Evolutionary conservation across 2,888 invertebrate species (phyloP).

Genomic region (Ormyrus nitidulus): DNA sequence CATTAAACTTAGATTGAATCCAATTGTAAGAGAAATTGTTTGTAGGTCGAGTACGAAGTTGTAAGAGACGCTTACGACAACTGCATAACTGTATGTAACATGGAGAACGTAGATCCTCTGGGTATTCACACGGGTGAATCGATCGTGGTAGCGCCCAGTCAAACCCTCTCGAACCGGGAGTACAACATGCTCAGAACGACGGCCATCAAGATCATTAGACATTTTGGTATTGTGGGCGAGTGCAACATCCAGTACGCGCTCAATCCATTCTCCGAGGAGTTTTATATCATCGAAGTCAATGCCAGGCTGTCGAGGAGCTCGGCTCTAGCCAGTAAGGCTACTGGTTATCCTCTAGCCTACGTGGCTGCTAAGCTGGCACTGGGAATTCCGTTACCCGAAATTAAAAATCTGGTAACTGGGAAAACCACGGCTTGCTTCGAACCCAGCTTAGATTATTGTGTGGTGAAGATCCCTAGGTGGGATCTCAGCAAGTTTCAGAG

Average conservation of each 20-base stretch:
- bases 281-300: slow-evolving; percentile 96
- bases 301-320: slow-evolving; percentile 97
- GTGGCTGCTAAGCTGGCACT: slow-evolving; percentile 98
- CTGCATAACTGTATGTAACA: slow-evolving; percentile 99
- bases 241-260: slow-evolving; percentile 99
- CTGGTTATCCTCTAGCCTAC: slow-evolving; percentile 98
- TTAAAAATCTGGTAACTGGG: slow-evolving; percentile 95
- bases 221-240: slow-evolving; percentile 97
- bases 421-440: slow-evolving; percentile 99
- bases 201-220: slow-evolving; percentile 95
- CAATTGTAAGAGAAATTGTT: neutral
- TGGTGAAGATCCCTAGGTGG: slow-evolving; percentile 99
- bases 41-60: slow-evolving; percentile 98
- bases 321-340: slow-evolving; percentile 98
- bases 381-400: slow-evolving; percentile 88
- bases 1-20: too few relatives aligned
- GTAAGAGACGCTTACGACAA: slow-evolving; percentile 98
- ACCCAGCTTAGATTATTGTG: slow-evolving; percentile 99
- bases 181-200: slow-evolving; percentile 96
- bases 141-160: slow-evolving; percentile 98
- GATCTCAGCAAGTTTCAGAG: slow-evolving; percentile 96
- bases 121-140: slow-evolving; percentile 99
- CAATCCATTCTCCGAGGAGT: slow-evolving; percentile 93
- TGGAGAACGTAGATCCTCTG: slow-evolving; percentile 99
- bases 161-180: slow-evolving; percentile 96